phyloP scores from a whole-genome alignment of 2,888 invertebrate species.

The Pelosia muscerda region DNA sequence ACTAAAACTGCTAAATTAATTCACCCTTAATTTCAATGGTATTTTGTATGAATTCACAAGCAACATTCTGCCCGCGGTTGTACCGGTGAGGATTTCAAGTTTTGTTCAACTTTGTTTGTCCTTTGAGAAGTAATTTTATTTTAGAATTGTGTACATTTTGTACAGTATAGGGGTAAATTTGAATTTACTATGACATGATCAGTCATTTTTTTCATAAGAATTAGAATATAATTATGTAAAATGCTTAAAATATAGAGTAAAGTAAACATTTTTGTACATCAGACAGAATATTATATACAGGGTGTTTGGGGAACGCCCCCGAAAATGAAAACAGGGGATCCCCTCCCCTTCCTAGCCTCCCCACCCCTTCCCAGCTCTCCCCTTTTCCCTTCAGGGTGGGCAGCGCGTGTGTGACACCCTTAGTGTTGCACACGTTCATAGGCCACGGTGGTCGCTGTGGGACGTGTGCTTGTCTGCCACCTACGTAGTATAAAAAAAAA shows the following conservation, averaged over 20 bases:
- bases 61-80: background rate
- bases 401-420: too few relatives aligned
- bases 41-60: constrained; percentile 6
- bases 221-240: background rate
- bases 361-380: too few relatives aligned
- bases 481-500: too few relatives aligned
- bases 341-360: too few relatives aligned
- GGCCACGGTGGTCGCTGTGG: too few relatives aligned
- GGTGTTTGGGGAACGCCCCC: too few relatives aligned
- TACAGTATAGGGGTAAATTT: background rate
- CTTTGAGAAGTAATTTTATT: constrained; percentile 14
- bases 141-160: background rate
- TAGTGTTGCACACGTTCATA: too few relatives aligned
- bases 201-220: background rate
- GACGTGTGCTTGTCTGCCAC: too few relatives aligned
- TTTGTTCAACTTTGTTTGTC: constrained; percentile 14
- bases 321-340: too few relatives aligned
- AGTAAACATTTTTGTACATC: background rate
- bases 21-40: background rate
- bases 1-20: too few relatives aligned
- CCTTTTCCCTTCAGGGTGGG: too few relatives aligned
- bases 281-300: too few relatives aligned
- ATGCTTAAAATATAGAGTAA: background rate
- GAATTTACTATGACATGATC: background rate
- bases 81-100: constrained; percentile 11